Evolutionary conservation across 2,797 vertebrate genomes (phyloP), one percentile per base, ranked within the genome.

Genomic region (Streptopelia turtur): DNA sequence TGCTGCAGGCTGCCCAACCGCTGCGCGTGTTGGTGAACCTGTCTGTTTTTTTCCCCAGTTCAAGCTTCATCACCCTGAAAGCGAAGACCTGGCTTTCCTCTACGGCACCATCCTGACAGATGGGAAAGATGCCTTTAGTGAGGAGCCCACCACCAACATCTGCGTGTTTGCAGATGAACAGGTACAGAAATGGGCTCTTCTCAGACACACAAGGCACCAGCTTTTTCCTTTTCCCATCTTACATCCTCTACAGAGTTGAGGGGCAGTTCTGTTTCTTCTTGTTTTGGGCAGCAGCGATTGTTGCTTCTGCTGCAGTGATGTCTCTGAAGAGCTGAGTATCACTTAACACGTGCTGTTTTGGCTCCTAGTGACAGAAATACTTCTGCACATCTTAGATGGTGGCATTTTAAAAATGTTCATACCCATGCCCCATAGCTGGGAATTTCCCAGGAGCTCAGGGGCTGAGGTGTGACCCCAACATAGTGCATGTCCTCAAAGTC

Each of bases 91-190:
- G 94, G 98, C 98, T 57, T 99, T 99, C 96, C 98, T 99, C 20
- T 99, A 99, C 0, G 99, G 99, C 69, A 99, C 99, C 65, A 99
- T 99, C 94, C 97, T 99, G 95, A 99, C 99, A 1, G 99, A 99
- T 5, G 99, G 99, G 59, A 99, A 98, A 74, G 99, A 99, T 4
- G 30, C 94, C 27, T 99, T 98, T 56, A 98, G 97, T 0, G 91
- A 98, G 55, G 98, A 99, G 47, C 98, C 99, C 83, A 99, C 99
- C 16, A 97, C 98, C 92, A 99, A 99, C 45, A 95, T 99, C 83
- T 99, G 99, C 64, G 99, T 99, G 96, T 99, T 99, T 96, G 99
- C 99, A 41, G 99, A 99, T 85, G 98, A 98, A 65, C 99, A 99
- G 99, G 99, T 99, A 98, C 59, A 37, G 53, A 76, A 75, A 56